A percentile compares a stretch with the other conserved stretches of the same genome.
These are phyloP conservation scores for Apostichopus leukothele DNA, from an alignment of 53 echinoderm and acorn worm genomes.

Conservation along the genomic window DNA sequence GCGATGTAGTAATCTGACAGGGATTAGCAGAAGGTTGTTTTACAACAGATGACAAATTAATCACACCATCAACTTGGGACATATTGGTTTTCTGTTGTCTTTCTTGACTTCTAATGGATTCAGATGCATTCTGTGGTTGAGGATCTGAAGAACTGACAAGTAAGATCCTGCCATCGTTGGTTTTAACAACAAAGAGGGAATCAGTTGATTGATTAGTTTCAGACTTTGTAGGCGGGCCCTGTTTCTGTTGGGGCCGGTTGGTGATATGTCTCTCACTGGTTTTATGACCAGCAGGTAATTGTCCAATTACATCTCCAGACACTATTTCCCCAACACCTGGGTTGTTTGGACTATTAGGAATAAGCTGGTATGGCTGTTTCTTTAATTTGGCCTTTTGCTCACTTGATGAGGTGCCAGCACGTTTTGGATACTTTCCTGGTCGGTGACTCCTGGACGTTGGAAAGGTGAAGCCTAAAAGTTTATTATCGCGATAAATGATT, in stretches of 20 bases:
- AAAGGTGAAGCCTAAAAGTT: background rate
- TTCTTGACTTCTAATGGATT: background rate
- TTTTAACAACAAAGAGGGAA: background rate
- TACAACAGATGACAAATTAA: too few relatives aligned
- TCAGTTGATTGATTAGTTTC: background rate
- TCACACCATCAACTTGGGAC: too few relatives aligned
- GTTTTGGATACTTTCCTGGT: too few relatives aligned
- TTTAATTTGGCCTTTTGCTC: background rate
- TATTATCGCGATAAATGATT: background rate
- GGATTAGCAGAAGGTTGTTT: too few relatives aligned
- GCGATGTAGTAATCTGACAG: too few relatives aligned
- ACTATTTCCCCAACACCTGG: constrained; percentile 4
- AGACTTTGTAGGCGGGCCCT: background rate
- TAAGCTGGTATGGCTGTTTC: background rate
- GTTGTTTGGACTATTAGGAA: background rate
- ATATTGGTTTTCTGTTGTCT: background rate
- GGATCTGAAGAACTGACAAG: background rate
- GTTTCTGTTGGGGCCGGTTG: background rate
- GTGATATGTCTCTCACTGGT: background rate
- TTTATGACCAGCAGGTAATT: background rate
- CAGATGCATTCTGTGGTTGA: background rate
- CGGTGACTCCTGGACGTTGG: background rate
- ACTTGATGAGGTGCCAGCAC: too few relatives aligned
- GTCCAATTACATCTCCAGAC: constrained; percentile 13
- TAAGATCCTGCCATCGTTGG: background rate